phyloP scores from a whole-genome alignment of 2,113 vertebrate genomes.

The Carettochelys insculpta region DNA sequence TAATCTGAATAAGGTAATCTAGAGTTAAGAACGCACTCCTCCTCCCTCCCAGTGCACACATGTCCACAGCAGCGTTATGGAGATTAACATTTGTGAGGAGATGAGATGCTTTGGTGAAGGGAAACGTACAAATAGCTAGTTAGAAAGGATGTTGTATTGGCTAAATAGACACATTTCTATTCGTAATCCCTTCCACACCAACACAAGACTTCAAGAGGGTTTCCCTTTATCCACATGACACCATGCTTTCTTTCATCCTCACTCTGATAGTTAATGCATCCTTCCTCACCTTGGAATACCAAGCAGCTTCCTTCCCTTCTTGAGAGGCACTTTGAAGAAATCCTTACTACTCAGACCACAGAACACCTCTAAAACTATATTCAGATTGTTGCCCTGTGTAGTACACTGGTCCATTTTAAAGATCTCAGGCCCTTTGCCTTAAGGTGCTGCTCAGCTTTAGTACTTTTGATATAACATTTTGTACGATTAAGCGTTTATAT shows the following conservation, averaged over 20 bases:
- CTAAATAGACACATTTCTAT: too few species aligned
- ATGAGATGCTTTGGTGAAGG: too few species aligned
- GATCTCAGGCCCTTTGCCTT: too few species aligned
- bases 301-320: neutral
- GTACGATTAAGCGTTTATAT: neutral
- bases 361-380: neutral
- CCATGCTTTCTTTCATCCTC: neutral
- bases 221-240: neutral
- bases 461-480: neutral
- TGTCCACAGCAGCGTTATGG: too few species aligned
- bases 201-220: neutral
- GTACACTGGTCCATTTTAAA: neutral
- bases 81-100: too few species aligned
- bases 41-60: too few species aligned
- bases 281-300: neutral
- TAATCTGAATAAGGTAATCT: too few species aligned
- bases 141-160: too few species aligned
- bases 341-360: neutral
- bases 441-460: too few species aligned
- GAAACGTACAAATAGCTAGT: too few species aligned
- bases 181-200: neutral
- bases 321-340: neutral
- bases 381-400: neutral
- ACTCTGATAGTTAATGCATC: neutral
- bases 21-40: too few species aligned